Base-by-base conservation (phyloP, 2,113 vertebrate genomes). In the Nycticorax nycticorax region DNA sequence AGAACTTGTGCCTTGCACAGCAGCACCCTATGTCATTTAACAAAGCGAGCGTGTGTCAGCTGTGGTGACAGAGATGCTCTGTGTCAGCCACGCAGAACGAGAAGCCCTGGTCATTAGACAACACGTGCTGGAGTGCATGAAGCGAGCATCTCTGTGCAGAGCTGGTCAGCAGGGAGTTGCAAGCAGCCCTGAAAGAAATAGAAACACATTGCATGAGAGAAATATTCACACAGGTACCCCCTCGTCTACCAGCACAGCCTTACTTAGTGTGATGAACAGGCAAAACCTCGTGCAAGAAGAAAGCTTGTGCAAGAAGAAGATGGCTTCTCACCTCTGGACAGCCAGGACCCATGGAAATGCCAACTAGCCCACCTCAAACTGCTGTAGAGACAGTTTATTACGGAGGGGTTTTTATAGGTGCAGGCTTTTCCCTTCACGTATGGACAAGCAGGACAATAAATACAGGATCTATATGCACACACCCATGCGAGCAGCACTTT, bases 41-140 rank as follows among this genome's bases (percentile, higher is more conserved):
- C 98, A 97, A 97, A 97, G 96, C 63, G 60, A 76, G 74, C 12
- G 7, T 94, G 96, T 92, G 97, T 82, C 50, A 57, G 93, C 96
- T 95, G 91, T 35, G 62, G 87, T 55, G 96, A 97, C 95, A 97
- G 96, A 91, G 96, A 79, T 12, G 62, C 91, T 87, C 89, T 80
- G 95, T 97, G 96, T 96, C 87, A 96, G 96, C 79, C 10, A 6
- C 39, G 28, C 94, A 32, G 39, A 95, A 89, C 2, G 6, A 83
- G 94, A 92, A 97, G 96, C 90, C 59, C 59, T 56, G 81, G 68
- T 94, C 96, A 73, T 92, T 84, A 78, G 96, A 93, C 72, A 64
- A 33, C 92, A 63, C 81, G 53, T 88, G 85, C 95, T 10, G 2
- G 73, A 37, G 55, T 20, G 43, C 97, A 88, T 9, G 8, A 68